Percentiles rank a stretch among this genome's conserved stretches.
phyloP scores from a whole-genome alignment of 2,113 vertebrate species.

The Gnathochromis pfefferi region DNA sequence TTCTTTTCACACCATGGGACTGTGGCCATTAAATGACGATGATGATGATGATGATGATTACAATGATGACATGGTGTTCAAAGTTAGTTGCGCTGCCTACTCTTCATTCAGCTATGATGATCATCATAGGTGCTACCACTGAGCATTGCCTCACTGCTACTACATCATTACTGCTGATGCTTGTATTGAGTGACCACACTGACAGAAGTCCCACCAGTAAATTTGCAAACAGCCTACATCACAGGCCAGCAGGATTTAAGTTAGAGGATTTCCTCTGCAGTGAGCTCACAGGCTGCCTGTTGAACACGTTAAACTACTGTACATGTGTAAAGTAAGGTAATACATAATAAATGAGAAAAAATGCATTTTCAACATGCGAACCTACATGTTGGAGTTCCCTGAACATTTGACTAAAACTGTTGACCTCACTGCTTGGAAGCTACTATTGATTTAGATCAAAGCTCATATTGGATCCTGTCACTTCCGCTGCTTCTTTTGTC shows the following conservation, averaged over 20 bases:
- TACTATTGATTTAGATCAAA: not conserved
- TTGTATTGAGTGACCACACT: slow-evolving; percentile 25
- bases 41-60: not conserved
- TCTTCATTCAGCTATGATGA: slow-evolving; percentile 31
- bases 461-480: not conserved
- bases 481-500: not conserved
- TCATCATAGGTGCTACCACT: not conserved
- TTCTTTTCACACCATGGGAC: not conserved
- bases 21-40: not conserved
- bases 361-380: not conserved
- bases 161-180: slow-evolving; percentile 29
- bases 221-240: not conserved
- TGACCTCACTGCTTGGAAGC: not conserved
- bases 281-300: not conserved
- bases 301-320: not conserved
- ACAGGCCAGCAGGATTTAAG: not conserved
- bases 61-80: not conserved
- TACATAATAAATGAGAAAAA: not conserved
- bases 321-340: not conserved
- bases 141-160: slow-evolving; percentile 47
- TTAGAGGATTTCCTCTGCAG: not conserved
- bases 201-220: not conserved
- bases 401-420: slow-evolving; percentile 10
- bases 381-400: not conserved
- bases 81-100: slow-evolving; percentile 15